Evolutionary conservation across 2,113 vertebrate genomes (phyloP), one percentile per base, ranked within the genome.

Genomic region (Rana temporaria): DNA sequence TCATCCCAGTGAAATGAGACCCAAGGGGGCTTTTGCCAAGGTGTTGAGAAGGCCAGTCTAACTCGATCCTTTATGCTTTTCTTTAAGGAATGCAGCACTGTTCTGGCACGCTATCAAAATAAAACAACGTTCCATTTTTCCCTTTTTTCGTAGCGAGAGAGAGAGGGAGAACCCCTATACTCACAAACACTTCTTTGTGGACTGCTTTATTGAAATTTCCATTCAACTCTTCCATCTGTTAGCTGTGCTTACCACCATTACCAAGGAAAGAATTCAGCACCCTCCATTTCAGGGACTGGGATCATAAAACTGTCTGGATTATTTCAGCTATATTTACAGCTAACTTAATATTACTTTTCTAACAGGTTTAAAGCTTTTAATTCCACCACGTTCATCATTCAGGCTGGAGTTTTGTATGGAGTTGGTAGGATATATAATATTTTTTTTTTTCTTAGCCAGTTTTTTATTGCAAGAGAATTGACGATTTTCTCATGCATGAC

Each of bases 261-360:
- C 90, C 87, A 89, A 87, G 89, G 91, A 93, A 94, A 92, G 91
- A 94, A 94, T 93, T 92, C 90, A 89, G 86, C 79, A 38, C 93
- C 93, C 92, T 93, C 91, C 86, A 93, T 94, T 92, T 86, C 87
- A 91, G 91, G 88, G 90, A 89, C 89, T 91, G 92, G 93, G 91
- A 90, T 93, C 91, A 95, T 95, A 94, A 95, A 94, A 94, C 92
- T 92, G 93, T 94, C 94, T 94, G 91, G 88, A 93, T 93, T 95
- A 93, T 93, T 94, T 94, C 90, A 91, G 89, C 87, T 90, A 92
- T 93, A 94, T 94, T 94, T 94, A 94, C 93, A 91, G 87, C 89
- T 87, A 91, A 92, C 86, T 93, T 95, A 94, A 93, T 95, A 93
- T 93, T 93, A 87, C 90, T 94, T 89, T 90, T 93, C 91, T 95